These are phyloP conservation scores for Leptopilina myrica DNA, from an alignment of 2,888 invertebrate genomes.

Conservation along the genomic window DNA sequence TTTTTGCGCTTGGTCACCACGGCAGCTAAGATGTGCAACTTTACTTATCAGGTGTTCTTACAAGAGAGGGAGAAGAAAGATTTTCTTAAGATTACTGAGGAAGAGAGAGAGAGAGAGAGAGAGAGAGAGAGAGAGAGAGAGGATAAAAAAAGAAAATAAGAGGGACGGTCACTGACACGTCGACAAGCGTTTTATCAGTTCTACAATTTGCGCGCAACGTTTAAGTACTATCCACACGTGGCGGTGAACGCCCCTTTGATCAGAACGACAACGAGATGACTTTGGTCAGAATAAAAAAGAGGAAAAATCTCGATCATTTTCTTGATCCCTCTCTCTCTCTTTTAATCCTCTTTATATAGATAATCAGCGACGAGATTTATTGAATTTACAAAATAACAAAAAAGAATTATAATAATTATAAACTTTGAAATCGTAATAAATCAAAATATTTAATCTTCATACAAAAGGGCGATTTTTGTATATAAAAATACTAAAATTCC, in stretches of 20 bases:
- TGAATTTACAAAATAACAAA: no score
- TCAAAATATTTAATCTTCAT: no score
- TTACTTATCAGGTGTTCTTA: conserved; percentile 18
- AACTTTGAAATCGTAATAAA: no score
- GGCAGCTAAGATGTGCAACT: not conserved
- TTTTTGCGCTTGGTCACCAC: not conserved
- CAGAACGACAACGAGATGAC: conserved; percentile 31
- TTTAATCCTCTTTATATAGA: no score
- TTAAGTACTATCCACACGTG: conserved; percentile 57
- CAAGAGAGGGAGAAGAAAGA: conserved; percentile 5
- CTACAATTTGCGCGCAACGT: conserved; percentile 60
- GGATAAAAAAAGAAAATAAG: conserved; percentile 14
- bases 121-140: not conserved
- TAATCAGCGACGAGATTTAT: no score
- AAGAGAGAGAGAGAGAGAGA: not conserved
- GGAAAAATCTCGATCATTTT: conserved; percentile 3
- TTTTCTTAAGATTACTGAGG: not conserved
- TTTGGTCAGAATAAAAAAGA: conserved; percentile 17
- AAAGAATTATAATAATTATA: no score
- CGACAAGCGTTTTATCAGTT: conserved; percentile 67
- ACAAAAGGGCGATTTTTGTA: no score
- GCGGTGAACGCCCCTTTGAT: conserved; percentile 52
- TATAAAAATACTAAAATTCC: no score
- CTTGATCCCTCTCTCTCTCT: not conserved
- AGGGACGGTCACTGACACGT: conserved; percentile 69